Base-by-base conservation (phyloP, 2,888 invertebrate genomes). In the Agrotis exclamationis region DNA sequence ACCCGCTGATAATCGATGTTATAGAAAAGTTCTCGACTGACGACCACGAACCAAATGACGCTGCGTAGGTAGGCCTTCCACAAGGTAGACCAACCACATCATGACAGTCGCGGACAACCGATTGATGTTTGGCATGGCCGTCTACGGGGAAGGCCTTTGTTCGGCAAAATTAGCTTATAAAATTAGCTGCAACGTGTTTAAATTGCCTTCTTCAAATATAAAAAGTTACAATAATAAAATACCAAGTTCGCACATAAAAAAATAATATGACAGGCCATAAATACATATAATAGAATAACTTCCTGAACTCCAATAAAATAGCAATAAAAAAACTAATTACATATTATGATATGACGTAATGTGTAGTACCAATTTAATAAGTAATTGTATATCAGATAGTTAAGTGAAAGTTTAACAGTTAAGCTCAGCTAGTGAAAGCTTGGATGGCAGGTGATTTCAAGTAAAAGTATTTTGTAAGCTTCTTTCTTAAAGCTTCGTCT, bases 361-460 rank as follows among this genome's bases (percentile, higher is more conserved):
- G 0, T 33, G 53, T 71, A 54, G 66, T 22, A 22, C 56, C 56
- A 28, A 56, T 16, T 60, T 60, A 60, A 53, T 47, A 67, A 66
- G 67, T 79, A 72, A 82, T 77, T 58, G 77, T 56, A 20, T 58
- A 53, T 64, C 60, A 60, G 63, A 63, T 63, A n/a, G 62, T 69
- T 82, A 64, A 79, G 79, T 82, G 79, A 79, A 79, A 79, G 79
- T 77, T 39, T 16, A 39, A 44, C 16, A 14, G 47, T 59, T 50
- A 81, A 79, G 78, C 60, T 82, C 33, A 45, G 20, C 7, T 7
- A 64, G 79, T 57, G 79, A 79, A 79, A 79, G 79, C 79, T 77
- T 16, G n/a, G 22, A 50, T 22, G 70, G 47, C 58, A 48, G 24
- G 57, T 63, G 54, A 45, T 56, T 57, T 9, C 20, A 58, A 69